These are phyloP conservation scores for Mesoclemmys tuberculata DNA, from an alignment of 2,113 vertebrate species.

Conservation along the genomic window DNA sequence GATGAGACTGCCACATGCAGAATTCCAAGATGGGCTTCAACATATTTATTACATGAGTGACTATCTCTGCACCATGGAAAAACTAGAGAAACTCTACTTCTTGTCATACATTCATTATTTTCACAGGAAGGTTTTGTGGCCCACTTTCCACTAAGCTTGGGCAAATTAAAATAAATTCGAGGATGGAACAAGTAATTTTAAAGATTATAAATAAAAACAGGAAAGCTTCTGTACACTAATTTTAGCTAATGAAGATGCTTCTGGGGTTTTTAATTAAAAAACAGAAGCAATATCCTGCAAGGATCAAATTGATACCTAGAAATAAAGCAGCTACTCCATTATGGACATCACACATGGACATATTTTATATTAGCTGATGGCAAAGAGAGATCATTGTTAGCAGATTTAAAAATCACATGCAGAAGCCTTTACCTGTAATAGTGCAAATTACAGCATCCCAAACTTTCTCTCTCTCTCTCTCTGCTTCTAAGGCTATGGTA, in stretches of 20 bases:
- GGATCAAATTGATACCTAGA: conserved; percentile 65
- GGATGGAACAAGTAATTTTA: conserved; percentile 38
- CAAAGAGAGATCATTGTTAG: conserved; percentile 61
- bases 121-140: conserved; percentile 48
- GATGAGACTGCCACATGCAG: not conserved
- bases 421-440: conserved; percentile 43
- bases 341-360: conserved; percentile 56
- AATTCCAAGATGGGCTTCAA: not conserved
- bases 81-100: not conserved
- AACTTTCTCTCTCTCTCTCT: conserved; percentile 33
- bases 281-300: conserved; percentile 67
- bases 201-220: conserved; percentile 73
- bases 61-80: not conserved
- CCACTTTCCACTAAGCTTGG: conserved; percentile 62
- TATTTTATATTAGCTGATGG: conserved; percentile 59
- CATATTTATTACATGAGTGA: not conserved
- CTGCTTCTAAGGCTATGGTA: not conserved
- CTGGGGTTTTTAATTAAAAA: conserved; percentile 66
- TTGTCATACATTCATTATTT: conserved; percentile 29
- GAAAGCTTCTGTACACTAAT: conserved; percentile 62
- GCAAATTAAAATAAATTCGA: not conserved
- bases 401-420: conserved; percentile 38
- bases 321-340: conserved; percentile 70
- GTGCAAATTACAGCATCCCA: conserved; percentile 65
- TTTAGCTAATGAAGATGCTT: conserved; percentile 59